Conservation (phyloP, 2,797 vertebrate genomes). For the Coendou prehensilis region DNA sequence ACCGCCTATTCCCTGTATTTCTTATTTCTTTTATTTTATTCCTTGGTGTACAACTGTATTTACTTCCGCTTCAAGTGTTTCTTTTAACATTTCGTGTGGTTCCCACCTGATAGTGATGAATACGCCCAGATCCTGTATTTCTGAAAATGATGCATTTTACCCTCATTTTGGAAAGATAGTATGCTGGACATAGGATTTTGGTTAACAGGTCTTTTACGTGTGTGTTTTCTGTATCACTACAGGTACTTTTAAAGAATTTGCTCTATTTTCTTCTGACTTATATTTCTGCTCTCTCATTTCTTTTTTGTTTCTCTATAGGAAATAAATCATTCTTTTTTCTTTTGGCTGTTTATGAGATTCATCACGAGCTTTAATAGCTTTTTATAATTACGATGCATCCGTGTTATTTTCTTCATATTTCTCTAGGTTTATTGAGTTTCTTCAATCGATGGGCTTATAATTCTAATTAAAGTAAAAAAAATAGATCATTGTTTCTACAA, state of each 20-base stretch:
- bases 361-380: not conserved
- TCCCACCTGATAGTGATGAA: not conserved
- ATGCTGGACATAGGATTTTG: not conserved
- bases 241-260: not conserved
- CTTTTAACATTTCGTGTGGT: not conserved
- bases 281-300: not conserved
- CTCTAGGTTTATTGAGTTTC: not conserved
- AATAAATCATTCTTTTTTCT: not conserved
- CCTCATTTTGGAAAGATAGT: conserved; percentile 7
- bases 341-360: not conserved
- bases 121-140: not conserved
- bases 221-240: not conserved
- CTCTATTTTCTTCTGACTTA: not conserved
- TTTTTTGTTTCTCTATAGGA: not conserved
- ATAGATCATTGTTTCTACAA: not conserved
- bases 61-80: not conserved
- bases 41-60: not conserved
- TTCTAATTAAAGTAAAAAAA: not conserved
- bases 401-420: not conserved
- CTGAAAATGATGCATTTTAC: conserved; percentile 49
- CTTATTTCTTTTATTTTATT: not conserved
- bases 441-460: not conserved
- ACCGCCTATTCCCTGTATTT: not conserved
- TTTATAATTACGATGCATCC: not conserved
- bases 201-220: not conserved